Conservation (phyloP, 2,888 invertebrate genomes). For the Endomychus coccineus region DNA sequence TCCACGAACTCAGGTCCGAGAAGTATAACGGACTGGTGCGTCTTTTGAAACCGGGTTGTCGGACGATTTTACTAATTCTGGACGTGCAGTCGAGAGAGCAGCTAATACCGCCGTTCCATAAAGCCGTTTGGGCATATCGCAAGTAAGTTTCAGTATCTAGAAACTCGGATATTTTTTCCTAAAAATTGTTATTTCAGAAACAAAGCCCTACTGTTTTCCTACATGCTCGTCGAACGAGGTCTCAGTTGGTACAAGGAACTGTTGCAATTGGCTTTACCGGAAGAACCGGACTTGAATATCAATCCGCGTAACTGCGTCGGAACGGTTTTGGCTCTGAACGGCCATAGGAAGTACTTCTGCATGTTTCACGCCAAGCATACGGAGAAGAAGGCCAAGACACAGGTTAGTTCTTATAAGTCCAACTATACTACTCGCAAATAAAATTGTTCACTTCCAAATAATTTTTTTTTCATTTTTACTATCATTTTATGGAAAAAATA, state of each 20-base stretch:
- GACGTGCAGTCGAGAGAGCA: conserved; percentile 82
- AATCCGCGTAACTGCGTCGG: conserved; percentile 96
- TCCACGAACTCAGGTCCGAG: conserved; percentile 90
- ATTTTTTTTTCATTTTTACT: too few relatives aligned
- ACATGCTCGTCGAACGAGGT: conserved; percentile 86
- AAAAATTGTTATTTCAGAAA: conserved; percentile 55
- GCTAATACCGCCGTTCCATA: conserved; percentile 85
- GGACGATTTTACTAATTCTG: conserved; percentile 85
- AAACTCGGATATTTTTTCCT: not conserved
- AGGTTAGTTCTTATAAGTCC: conserved; percentile 49
- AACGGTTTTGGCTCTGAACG: conserved; percentile 91
- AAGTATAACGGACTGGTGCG: conserved; percentile 93
- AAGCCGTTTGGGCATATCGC: conserved; percentile 91
- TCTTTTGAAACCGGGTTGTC: conserved; percentile 87
- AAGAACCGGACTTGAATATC: conserved; percentile 74
- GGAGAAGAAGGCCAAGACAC: conserved; percentile 60
- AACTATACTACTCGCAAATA: too few relatives aligned
- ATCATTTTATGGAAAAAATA: not conserved
- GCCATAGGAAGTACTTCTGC: conserved; percentile 95
- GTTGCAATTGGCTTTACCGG: conserved; percentile 77
- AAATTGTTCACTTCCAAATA: too few relatives aligned
- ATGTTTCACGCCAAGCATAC: conserved; percentile 97
- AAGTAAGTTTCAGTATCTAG: conserved; percentile 60
- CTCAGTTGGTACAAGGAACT: conserved; percentile 90
- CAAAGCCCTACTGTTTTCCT: conserved; percentile 93